Conservation (phyloP, 2,113 vertebrate species). For the Ceyx margarethae region DNA sequence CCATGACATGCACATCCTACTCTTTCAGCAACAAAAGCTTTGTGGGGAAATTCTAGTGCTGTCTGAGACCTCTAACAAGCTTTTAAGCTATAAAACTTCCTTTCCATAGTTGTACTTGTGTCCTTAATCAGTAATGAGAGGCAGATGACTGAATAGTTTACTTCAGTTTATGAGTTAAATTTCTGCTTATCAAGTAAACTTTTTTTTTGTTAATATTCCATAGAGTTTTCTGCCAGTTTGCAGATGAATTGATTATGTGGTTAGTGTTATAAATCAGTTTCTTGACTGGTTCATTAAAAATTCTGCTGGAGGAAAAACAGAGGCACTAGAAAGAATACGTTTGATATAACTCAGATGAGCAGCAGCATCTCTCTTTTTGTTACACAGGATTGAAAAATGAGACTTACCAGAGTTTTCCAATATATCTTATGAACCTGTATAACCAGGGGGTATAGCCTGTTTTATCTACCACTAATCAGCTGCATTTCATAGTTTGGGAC, state of each 20-base stretch:
- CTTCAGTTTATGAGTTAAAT: background rate
- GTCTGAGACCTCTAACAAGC: background rate
- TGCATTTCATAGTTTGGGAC: background rate
- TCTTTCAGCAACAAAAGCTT: background rate
- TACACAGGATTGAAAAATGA: background rate
- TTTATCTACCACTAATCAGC: background rate
- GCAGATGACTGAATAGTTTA: background rate
- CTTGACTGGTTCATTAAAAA: background rate
- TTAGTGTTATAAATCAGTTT: background rate
- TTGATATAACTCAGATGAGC: background rate
- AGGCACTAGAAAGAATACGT: background rate
- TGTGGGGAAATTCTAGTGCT: background rate
- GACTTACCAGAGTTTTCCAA: background rate
- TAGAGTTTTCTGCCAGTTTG: background rate
- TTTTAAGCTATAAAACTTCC: background rate
- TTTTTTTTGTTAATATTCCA: background rate
- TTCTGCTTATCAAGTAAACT: background rate
- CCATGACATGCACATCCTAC: background rate
- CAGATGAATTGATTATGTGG: background rate
- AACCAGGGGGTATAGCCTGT: background rate
- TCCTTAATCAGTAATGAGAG: background rate
- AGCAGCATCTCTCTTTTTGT: background rate
- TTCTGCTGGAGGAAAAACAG: background rate
- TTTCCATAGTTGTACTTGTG: background rate
- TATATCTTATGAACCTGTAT: background rate